Evolutionary conservation across 2,113 vertebrate genomes (phyloP).

Genomic region (Epinephelus cyanopodus): DNA sequence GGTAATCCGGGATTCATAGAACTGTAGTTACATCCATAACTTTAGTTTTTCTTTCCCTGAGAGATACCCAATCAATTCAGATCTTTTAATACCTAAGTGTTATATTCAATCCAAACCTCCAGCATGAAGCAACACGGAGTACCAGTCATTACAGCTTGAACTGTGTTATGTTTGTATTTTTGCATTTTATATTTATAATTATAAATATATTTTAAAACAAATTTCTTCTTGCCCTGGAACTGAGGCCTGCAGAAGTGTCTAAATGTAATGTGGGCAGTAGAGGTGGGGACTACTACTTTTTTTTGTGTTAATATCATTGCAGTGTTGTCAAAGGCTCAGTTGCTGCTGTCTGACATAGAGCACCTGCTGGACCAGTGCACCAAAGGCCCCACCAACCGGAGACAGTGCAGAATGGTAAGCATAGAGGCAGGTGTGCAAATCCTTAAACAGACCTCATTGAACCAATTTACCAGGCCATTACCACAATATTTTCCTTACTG

Average conservation of each 20-base stretch:
- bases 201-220: not conserved
- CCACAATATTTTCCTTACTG: not conserved
- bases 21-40: no score
- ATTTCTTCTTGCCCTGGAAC: not conserved
- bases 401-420: slow-evolving; percentile 22
- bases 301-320: slow-evolving; percentile 74
- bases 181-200: not conserved
- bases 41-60: not conserved
- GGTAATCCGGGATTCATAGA: no score
- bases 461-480: not conserved
- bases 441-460: not conserved
- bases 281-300: not conserved
- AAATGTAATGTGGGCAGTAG: not conserved
- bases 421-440: not conserved
- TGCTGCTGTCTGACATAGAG: slow-evolving; percentile 80
- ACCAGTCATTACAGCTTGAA: not conserved
- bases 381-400: not conserved
- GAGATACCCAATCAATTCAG: not conserved
- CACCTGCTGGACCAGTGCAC: slow-evolving; percentile 75
- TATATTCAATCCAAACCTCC: not conserved
- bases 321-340: slow-evolving; percentile 81
- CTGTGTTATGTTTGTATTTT: not conserved
- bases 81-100: not conserved
- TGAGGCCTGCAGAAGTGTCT: not conserved
- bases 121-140: not conserved